Evolutionary conservation across 2,113 vertebrate species (phyloP).

Genomic region (Trematocara variabile): DNA sequence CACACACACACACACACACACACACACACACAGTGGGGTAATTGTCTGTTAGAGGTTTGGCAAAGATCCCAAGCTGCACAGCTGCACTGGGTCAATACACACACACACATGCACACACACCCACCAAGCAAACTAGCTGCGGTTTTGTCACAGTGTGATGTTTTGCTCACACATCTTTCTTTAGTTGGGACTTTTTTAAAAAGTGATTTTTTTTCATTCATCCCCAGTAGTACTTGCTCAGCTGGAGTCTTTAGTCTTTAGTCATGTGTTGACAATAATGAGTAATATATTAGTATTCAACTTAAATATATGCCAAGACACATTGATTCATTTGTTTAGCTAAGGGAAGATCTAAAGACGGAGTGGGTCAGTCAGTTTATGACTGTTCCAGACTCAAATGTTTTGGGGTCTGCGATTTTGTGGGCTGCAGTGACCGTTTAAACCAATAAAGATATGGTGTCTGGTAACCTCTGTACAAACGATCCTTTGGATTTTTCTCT

Average conservation of each 20-base stretch:
- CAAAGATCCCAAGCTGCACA: conserved; percentile 58
- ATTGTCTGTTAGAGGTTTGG: conserved; percentile 71
- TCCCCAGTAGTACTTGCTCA: not conserved
- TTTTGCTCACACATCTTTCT: not conserved
- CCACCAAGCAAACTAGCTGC: not conserved
- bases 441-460: not conserved
- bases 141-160: conserved; percentile 6
- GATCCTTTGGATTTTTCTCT: not conserved
- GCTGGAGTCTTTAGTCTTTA: not conserved
- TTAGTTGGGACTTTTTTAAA: not conserved
- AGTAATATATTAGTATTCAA: not conserved
- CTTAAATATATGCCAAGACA: not conserved
- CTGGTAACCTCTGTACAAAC: not conserved
- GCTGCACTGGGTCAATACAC: conserved; percentile 60
- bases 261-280: not conserved
- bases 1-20: not conserved
- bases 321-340: not conserved
- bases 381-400: not conserved
- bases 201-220: not conserved
- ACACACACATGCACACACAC: not conserved
- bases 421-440: not conserved
- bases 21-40: conserved; percentile 48
- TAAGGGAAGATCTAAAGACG: not conserved
- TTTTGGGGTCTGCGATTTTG: not conserved
- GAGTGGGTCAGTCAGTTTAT: not conserved